Evolutionary conservation across 2,888 invertebrate species (phyloP).

Genomic region (Ptilodon capucinus): DNA sequence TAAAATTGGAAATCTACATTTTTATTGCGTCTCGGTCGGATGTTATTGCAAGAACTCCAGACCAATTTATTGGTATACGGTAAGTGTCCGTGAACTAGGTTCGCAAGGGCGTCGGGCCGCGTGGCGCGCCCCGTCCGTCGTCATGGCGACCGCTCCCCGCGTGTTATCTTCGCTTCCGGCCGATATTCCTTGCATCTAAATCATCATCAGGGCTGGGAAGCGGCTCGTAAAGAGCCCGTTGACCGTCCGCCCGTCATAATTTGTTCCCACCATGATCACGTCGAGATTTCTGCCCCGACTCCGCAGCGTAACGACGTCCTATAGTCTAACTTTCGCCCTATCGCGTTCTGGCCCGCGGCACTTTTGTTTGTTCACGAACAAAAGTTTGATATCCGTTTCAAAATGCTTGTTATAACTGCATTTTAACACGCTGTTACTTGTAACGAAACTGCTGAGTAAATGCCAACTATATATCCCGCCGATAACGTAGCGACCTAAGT

Average conservation of each 20-base stretch:
- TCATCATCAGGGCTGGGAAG: constrained; percentile 77
- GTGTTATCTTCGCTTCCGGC: constrained; percentile 58
- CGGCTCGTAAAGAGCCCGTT: constrained; percentile 73
- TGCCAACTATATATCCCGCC: background rate
- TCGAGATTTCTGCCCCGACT: constrained; percentile 36
- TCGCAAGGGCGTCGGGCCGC: constrained; percentile 57
- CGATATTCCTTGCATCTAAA: constrained; percentile 77
- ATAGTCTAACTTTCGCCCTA: constrained; percentile 11
- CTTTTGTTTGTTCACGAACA: constrained; percentile 7
- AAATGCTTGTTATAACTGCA: constrained; percentile 5
- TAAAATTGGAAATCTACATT: constrained; percentile 50
- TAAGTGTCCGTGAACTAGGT: constrained; percentile 77
- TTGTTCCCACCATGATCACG: constrained; percentile 48
- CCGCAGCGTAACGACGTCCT: constrained; percentile 17
- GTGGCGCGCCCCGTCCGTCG: constrained; percentile 41
- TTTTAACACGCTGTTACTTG: background rate
- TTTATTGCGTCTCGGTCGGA: constrained; percentile 64
- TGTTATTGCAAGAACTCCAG: constrained; percentile 73
- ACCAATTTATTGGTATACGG: constrained; percentile 79
- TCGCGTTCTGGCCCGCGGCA: constrained; percentile 7
- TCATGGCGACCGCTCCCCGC: constrained; percentile 64
- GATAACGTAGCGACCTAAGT: no score
- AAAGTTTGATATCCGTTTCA: constrained; percentile 1
- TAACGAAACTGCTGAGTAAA: background rate
- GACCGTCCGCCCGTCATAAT: constrained; percentile 53